These are phyloP conservation scores for Glyptemys insculpta DNA, from an alignment of 2,797 vertebrate genomes.

Conservation along the genomic window DNA sequence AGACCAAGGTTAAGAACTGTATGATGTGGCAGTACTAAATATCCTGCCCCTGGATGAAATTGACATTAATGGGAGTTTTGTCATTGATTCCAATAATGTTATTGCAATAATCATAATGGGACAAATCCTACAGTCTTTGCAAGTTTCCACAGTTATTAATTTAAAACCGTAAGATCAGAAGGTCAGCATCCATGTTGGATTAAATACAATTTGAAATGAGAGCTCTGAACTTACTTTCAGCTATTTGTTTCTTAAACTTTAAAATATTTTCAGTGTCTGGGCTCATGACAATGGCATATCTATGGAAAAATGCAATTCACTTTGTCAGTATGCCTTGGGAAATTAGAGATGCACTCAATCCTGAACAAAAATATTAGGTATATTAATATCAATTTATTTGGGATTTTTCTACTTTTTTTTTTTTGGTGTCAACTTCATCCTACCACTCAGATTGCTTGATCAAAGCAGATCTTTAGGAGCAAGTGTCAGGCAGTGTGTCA, in stretches of 20 bases:
- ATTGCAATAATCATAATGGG: background rate
- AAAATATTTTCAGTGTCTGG: background rate
- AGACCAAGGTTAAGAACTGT: background rate
- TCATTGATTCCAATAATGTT: background rate
- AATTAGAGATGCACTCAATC: background rate
- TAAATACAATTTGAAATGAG: background rate
- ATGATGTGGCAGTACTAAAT: background rate
- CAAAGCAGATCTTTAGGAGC: background rate
- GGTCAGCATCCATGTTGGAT: background rate
- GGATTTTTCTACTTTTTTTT: background rate
- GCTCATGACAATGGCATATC: background rate
- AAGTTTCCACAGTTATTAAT: background rate
- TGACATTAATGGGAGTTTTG: background rate
- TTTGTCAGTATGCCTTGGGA: background rate
- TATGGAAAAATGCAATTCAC: background rate
- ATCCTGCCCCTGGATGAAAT: background rate
- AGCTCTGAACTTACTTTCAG: background rate
- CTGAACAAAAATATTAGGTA: background rate
- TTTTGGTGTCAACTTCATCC: background rate
- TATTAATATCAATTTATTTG: background rate
- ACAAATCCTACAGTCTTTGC: background rate
- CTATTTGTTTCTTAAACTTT: background rate
- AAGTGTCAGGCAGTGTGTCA: background rate
- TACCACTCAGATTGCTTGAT: background rate
- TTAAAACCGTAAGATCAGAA: background rate